Evolutionary conservation across 2,888 invertebrate genomes (phyloP), one percentile per base, ranked within the genome.

Genomic region (Poecilobothrus nobilitatus): DNA sequence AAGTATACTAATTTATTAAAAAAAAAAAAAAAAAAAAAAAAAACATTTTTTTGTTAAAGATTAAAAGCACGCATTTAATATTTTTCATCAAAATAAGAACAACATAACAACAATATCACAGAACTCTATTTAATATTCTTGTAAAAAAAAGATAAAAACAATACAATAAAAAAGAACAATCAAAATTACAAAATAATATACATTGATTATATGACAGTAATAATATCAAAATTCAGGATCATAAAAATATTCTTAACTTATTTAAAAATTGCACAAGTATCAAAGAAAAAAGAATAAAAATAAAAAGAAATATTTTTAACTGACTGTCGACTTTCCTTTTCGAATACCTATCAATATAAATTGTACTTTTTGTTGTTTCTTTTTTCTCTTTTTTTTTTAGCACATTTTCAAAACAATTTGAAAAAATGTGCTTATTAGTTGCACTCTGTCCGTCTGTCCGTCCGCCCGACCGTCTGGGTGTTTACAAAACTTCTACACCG

Each of bases 181-280:
- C 27, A 27, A 27, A 53, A 18, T 6, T 18, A 15, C 37, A 37
- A 44, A 10, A 12, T 44, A 15, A 3, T 15, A 12, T 9, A 3
- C 18, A 53, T 18, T 6, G 18, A 18, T 12, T 53, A 53, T 53
- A 18, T 53, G 53, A 53, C 12, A 37, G 37, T 37, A 53, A 53
- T 53, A 53, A 53, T 53, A 18, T 53, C 27, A 27, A 27, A 27
- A 27, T 27, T 27, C 53, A 53, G 53, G 53, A 53, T 53, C 53
- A 53, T 53, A 53, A 53, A 37, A 53, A 53, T 53, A 12, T 53
- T 53, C 53, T 53, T 53, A 53, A 53, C 53, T 53, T 53, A 53
- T 15, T 53, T 53, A 53, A 18, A 53, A 53, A n/a, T n/a, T n/a
- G n/a, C n/a, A n/a, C n/a, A n/a, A n/a, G n/a, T n/a, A n/a, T n/a